These are phyloP conservation scores for Chrysomela aeneicollis DNA, from an alignment of 2,888 invertebrate genomes.

Conservation along the genomic window DNA sequence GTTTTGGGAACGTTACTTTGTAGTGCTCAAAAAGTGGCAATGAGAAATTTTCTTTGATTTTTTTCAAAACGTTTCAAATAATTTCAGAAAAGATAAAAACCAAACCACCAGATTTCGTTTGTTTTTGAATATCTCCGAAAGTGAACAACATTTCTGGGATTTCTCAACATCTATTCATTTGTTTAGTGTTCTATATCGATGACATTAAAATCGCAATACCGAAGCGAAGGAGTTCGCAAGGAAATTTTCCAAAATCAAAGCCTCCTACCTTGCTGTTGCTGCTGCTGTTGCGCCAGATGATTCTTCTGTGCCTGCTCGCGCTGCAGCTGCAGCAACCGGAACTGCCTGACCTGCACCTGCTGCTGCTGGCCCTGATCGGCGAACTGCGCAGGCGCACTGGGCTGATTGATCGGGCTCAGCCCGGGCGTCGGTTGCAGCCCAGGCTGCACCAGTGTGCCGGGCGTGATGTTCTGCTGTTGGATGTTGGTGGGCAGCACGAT, in stretches of 20 bases:
- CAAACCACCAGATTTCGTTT: too few relatives aligned
- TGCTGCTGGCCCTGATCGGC: slow-evolving; percentile 53
- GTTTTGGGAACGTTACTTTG: too few relatives aligned
- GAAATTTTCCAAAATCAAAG: not conserved
- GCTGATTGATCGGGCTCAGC: slow-evolving; percentile 56
- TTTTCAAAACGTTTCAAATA: too few relatives aligned
- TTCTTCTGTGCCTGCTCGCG: slow-evolving; percentile 51
- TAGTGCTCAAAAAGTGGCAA: too few relatives aligned
- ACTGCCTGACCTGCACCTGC: slow-evolving; percentile 64
- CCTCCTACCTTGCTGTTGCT: slow-evolving; percentile 30
- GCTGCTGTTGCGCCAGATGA: slow-evolving; percentile 42
- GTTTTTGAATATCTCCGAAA: too few relatives aligned
- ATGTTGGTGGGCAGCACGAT: slow-evolving; percentile 58
- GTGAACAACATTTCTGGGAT: too few relatives aligned
- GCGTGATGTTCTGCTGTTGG: slow-evolving; percentile 53
- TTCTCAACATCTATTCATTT: too few relatives aligned
- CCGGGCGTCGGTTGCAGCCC: slow-evolving; percentile 51
- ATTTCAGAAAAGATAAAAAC: too few relatives aligned
- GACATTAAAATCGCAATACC: too few relatives aligned
- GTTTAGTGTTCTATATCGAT: too few relatives aligned
- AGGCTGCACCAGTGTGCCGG: slow-evolving; percentile 40
- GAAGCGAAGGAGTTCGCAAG: not conserved
- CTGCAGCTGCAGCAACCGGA: slow-evolving; percentile 67
- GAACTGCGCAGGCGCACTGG: slow-evolving; percentile 29
- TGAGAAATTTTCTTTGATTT: too few relatives aligned